Evolutionary conservation across 2,888 invertebrate species (phyloP), one percentile per base, ranked within the genome.

Genomic region (Geophilus truncorum): DNA sequence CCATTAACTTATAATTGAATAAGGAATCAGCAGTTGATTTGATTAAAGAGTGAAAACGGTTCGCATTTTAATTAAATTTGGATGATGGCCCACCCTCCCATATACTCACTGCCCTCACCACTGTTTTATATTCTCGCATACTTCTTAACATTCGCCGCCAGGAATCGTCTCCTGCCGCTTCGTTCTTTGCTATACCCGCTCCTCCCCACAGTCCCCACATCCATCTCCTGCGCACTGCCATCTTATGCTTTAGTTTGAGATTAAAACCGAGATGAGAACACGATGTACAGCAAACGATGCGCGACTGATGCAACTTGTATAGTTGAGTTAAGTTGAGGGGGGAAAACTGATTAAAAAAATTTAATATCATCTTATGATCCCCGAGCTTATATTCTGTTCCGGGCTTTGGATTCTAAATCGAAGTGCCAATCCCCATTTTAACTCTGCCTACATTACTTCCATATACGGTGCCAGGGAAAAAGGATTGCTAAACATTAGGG

Each of bases 281-380:
- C 57, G 23, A 62, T 62, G 57, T 62, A 62, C 21, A 62, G 57
- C 57, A 62, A 62, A 62, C 57, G 57, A 62, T 18, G 57, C 57
- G 57, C 21, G 57, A 62, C 57, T 62, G 57, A 62, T 62, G 57
- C 57, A 62, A 5, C 57, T 23, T 62, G 57, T 62, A 62, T 62
- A 62, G 57, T 62, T 62, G 21, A 62, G 40, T 23, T 62, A 62
- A 62, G 57, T 62, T 62, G 57, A 62, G 10, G 57, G 57, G 57
- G 57, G 57, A 62, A 62, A 62, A 62, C 57, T 62, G 57, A 62
- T 62, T 62, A 62, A 62, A 62, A 40, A 62, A 62, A 62, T 62
- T 62, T 62, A 62, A 62, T 62, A 62, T 62, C 57, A 62, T 62
- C 57, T 62, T 62, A 62, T 62, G 57, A 62, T 62, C 57, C 57